Evolutionary conservation across 2,113 vertebrate genomes (phyloP).

Genomic region (Tachysurus vachellii): DNA sequence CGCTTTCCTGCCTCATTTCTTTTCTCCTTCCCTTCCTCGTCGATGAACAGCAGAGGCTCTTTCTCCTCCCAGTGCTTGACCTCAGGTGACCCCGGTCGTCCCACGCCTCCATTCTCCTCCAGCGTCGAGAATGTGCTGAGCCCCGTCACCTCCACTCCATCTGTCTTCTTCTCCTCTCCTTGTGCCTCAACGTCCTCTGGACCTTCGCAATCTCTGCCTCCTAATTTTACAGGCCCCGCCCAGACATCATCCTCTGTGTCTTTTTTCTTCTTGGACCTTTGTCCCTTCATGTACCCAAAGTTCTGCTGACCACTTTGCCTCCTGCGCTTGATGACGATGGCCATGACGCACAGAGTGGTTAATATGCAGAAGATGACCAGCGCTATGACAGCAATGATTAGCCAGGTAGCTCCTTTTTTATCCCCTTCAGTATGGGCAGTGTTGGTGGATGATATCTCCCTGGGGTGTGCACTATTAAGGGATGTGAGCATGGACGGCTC

Average conservation of each 20-base stretch:
- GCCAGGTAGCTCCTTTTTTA: neutral
- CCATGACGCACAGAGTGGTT: neutral
- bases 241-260: slow-evolving; percentile 36
- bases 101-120: slow-evolving; percentile 42
- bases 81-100: slow-evolving; percentile 50
- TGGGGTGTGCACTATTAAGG: no score
- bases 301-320: slow-evolving; percentile 9
- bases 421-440: neutral
- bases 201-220: slow-evolving; percentile 24
- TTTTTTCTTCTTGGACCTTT: slow-evolving; percentile 50
- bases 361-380: neutral
- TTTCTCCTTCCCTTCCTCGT: slow-evolving; percentile 46
- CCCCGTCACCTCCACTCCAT: slow-evolving; percentile 6
- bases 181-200: neutral
- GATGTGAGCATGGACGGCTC: neutral
- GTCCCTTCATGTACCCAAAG: slow-evolving; percentile 24
- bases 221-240: slow-evolving; percentile 52
- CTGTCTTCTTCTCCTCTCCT: slow-evolving; percentile 4
- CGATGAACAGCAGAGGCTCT: slow-evolving; percentile 57
- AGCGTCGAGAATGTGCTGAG: slow-evolving; percentile 48
- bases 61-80: slow-evolving; percentile 52
- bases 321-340: neutral
- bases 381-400: slow-evolving; percentile 23
- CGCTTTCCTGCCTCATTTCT: neutral
- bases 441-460: no score